Evolutionary conservation across 2,113 vertebrate genomes (phyloP), one percentile per base, ranked within the genome.

Genomic region (Opisthocomus hoazin): DNA sequence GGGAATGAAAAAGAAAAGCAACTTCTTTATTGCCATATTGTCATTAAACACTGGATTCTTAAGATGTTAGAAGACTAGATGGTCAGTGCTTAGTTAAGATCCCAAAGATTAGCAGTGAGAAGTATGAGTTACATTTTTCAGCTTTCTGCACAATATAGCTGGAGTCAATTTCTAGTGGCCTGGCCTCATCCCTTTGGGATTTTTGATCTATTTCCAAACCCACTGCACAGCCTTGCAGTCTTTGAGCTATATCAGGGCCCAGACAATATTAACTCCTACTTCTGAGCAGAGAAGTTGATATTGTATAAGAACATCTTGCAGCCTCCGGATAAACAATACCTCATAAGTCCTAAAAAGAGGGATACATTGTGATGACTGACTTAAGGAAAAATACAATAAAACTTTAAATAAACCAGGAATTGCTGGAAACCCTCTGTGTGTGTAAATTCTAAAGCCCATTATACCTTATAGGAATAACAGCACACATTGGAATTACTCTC

Each of bases 191-290:
- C 26, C 57, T 89, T 46, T 79, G 69, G 58, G 91, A 90, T 87
- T 93, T 96, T 94, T 96, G 89, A 63, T 92, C 36, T 89, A 14
- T 68, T 96, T 96, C 96, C 95, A 95, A 96, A 91, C 43, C 89
- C 77, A 71, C 84, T 84, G 84, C 66, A 71, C 23, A 84, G 78
- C 29, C n/a, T 93, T 15, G 4, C 39, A 34, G 50, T 65, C 91
- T 94, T 93, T 93, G 84, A 96, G 82, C 63, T 58, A 8, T 61
- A 60, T 34, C 80, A 94, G 76, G n/a, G 63, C n/a, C 58, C 58
- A 84, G 66, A 75, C 11, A 85, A 34, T 36, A 70, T 90, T 84
- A 94, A 81, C 65, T 96, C 34, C 69, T 93, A 24, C 41, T 88
- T 80, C 46, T 92, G 66, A 90, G 60, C 51, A 77, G 80, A 1